Conservation (phyloP, 2,888 invertebrate species). For the Macrophya annulata region DNA sequence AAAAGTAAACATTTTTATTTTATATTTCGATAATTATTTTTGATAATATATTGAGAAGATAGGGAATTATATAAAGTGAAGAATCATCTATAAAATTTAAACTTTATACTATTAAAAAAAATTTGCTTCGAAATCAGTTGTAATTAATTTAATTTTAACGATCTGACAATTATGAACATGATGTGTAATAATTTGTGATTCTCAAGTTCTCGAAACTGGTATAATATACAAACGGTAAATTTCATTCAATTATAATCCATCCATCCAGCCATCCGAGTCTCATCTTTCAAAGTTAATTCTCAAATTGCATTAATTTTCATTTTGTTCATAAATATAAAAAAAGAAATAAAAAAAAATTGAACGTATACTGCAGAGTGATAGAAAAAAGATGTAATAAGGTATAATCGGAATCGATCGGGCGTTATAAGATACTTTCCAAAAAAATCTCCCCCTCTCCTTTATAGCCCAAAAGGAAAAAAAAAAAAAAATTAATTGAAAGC, state of each 20-base stretch:
- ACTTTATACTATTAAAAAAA: neutral
- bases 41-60: neutral
- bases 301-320: neutral
- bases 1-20: neutral
- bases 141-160: neutral
- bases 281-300: conserved; percentile 19
- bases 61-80: too few relatives aligned
- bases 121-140: neutral
- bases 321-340: neutral
- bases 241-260: conserved; percentile 29
- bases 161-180: neutral
- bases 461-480: neutral
- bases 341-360: neutral
- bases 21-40: neutral
- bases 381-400: neutral
- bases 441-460: too few relatives aligned
- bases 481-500: neutral
- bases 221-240: neutral
- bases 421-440: neutral
- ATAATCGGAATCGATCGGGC: neutral
- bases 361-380: neutral
- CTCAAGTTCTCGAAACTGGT: neutral
- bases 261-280: conserved; percentile 7
- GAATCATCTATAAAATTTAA: too few relatives aligned
- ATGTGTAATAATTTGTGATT: neutral